phyloP scores from a whole-genome alignment of 2,888 invertebrate species.

The Liodrosophila aerea region DNA sequence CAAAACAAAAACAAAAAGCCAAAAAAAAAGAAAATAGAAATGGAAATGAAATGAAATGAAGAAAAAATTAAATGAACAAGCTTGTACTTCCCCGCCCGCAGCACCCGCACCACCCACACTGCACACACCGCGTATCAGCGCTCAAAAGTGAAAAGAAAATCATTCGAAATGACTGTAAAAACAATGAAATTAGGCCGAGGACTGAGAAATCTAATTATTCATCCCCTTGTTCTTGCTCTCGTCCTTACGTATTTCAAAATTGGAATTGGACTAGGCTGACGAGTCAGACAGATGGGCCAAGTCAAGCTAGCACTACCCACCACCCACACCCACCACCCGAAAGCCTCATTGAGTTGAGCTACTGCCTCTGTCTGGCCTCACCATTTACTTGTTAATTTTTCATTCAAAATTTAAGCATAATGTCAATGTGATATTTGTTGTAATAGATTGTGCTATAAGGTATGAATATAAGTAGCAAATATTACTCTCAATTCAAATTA shows the following conservation, averaged over 20 bases:
- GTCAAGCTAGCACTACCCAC: neutral
- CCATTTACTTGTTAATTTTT: conserved; percentile 25
- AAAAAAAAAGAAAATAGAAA: conserved; percentile 25
- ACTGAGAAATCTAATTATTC: conserved; percentile 81
- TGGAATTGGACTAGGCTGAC: conserved; percentile 15
- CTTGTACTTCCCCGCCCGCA: conserved; percentile 2
- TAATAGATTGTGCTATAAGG: too few species aligned
- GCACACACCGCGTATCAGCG: neutral
- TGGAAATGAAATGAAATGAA: conserved; percentile 39
- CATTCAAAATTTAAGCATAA: too few species aligned
- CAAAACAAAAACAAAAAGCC: conserved; percentile 8
- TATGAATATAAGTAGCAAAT: conserved; percentile 10
- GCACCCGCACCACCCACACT: neutral
- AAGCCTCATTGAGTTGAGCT: conserved; percentile 13
- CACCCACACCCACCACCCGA: neutral
- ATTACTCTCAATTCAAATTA: too few species aligned
- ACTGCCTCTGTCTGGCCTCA: conserved; percentile 18
- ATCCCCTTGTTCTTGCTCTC: conserved; percentile 68
- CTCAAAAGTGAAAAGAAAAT: conserved; percentile 65
- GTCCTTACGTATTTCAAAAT: conserved; percentile 32
- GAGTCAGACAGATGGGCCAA: neutral
- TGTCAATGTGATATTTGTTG: too few species aligned
- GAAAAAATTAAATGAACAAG: conserved; percentile 51
- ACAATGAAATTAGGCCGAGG: conserved; percentile 80
- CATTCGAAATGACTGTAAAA: conserved; percentile 80